phyloP scores from a whole-genome alignment of 37 sponge, comb jelly and placozoan genomes.

The Agelas oroides region DNA sequence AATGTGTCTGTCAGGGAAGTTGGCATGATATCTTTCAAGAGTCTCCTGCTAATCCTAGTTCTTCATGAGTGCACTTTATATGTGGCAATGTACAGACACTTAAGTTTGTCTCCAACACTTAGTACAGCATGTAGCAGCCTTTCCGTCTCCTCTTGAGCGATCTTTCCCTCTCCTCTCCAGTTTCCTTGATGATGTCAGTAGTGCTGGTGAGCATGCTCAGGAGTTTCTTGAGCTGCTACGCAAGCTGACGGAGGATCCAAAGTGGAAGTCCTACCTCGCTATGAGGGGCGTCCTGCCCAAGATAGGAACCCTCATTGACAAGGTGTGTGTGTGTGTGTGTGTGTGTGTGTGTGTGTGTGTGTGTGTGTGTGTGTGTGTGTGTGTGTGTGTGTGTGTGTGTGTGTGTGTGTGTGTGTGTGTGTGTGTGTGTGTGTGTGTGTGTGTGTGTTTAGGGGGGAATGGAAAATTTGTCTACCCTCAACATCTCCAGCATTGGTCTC shows the following conservation, averaged over 20 bases:
- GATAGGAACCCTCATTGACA: conserved; percentile 68
- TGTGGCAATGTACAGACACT: no score
- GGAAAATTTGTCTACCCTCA: no score
- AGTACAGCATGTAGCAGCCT: no score
- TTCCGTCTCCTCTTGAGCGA: no score
- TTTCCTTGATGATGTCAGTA: conserved; percentile 71
- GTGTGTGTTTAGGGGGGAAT: no score
- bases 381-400: conserved; percentile 22
- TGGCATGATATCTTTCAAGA: no score
- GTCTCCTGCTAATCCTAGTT: no score
- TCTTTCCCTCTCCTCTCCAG: conserved; percentile 13
- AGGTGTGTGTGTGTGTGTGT: neutral
- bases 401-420: conserved; percentile 18
- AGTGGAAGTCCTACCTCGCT: conserved; percentile 88
- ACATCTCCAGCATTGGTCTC: no score
- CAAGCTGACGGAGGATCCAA: conserved; percentile 44
- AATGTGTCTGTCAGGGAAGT: no score
- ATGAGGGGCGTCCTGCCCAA: conserved; percentile 69
- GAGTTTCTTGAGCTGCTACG: conserved; percentile 81
- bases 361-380: conserved; percentile 29
- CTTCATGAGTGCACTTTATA: no score
- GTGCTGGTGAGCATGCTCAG: conserved; percentile 81
- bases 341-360: neutral
- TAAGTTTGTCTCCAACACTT: no score
- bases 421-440: conserved; percentile 18